Base-by-base conservation (phyloP, 2,113 vertebrate species). In the Grammomys dolichurus region DNA sequence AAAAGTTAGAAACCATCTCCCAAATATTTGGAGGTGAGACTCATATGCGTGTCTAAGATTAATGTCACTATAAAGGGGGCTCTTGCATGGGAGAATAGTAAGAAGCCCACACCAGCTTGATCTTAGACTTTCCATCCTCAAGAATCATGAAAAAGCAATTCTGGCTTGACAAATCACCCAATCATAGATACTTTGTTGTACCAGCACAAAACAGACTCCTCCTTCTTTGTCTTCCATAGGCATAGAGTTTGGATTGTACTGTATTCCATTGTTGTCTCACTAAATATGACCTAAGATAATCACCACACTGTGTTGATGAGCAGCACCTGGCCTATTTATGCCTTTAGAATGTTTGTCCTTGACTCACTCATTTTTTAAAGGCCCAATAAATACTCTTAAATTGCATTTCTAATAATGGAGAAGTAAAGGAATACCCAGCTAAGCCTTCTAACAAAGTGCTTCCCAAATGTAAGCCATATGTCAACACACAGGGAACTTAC, bases 241-340 rank as follows among this genome's bases (percentile, higher is more conserved):
- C 31, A 19, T 65, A 22, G 3, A 43, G 36, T 8, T 26, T 87
- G 31, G 69, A 43, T 48, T n/a, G 17, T 87, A 33, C 43, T 51
- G 48, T 36, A 65, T 58, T 26, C 9, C 46, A 33, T 58, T 80
- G 56, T 8, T 36, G 16, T 4, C 31, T 12, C 6, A 73, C 22
- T 86, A 28, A 60, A 86, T 43, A 40, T 87, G 17, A 33, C 43
- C 10, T 33, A 28, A 26, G 54, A 31, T 33, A 87, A 70, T 67
- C 13, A n/a, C 13, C 19, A 46, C 8, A 76, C 20, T 86, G 3
- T 67, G 20, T 0, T 12, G 16, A 36, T 1, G 5, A 33, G 22
- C 5, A 7, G 51, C 48, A 76, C 28, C 19, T 43, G 17, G 2
- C 8, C 36, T 3, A 2, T 3, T 16, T 56, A 24, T 1, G 9